Evolutionary conservation across 2,888 invertebrate genomes (phyloP).

Genomic region (Argyresthia albistria): DNA sequence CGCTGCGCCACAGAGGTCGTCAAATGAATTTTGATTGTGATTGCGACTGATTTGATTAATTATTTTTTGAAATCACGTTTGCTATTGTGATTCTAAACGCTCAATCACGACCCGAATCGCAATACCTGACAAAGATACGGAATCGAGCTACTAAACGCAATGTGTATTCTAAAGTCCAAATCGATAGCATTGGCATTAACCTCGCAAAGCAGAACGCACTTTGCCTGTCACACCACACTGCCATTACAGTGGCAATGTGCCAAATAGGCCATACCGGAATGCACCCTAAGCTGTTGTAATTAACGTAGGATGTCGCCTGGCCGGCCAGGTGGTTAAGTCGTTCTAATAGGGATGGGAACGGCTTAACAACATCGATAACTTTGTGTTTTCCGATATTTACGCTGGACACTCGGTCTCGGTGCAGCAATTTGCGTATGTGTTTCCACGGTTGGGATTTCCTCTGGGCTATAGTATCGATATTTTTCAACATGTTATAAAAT

Average conservation of each 20-base stretch:
- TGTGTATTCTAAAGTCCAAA: slow-evolving; percentile 4
- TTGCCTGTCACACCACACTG: slow-evolving; percentile 14
- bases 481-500: too few relatives aligned
- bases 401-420: slow-evolving; percentile 45
- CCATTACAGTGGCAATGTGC: background rate
- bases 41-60: too few relatives aligned
- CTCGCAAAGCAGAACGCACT: slow-evolving; percentile 42
- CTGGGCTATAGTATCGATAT: too few relatives aligned
- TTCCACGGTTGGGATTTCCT: slow-evolving; percentile 8
- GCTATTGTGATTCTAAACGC: too few relatives aligned
- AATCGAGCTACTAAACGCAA: too few relatives aligned
- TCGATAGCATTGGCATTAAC: slow-evolving; percentile 44
- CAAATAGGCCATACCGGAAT: slow-evolving; percentile 10
- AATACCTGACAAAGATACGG: too few relatives aligned
- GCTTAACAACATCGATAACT: slow-evolving; percentile 66
- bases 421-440: slow-evolving; percentile 39
- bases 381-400: slow-evolving; percentile 61
- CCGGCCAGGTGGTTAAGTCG: slow-evolving; percentile 18
- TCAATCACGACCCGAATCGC: too few relatives aligned
- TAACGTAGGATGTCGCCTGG: slow-evolving; percentile 21
- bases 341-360: slow-evolving; percentile 40
- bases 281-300: slow-evolving; percentile 13
- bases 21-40: too few relatives aligned
- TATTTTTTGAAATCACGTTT: too few relatives aligned
- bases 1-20: too few relatives aligned